Conservation (phyloP, 2,797 vertebrate species). For the Brachyrhaphis roseni region DNA sequence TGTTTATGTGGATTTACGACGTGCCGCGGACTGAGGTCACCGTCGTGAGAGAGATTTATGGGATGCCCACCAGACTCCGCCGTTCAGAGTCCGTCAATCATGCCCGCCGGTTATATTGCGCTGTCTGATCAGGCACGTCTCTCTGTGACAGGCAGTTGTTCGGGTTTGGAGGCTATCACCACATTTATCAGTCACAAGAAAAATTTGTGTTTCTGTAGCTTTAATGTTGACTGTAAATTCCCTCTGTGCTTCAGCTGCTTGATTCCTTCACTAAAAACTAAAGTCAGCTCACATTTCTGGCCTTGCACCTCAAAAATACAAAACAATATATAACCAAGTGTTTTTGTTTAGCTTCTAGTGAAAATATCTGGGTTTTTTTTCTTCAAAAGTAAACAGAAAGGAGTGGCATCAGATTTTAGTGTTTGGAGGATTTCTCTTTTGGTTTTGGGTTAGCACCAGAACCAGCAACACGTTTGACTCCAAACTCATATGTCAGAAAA, state of each 20-base stretch:
- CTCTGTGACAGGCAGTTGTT: constrained; percentile 29
- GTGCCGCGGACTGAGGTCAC: constrained; percentile 79
- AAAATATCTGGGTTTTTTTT: too few species aligned
- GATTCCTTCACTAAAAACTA: not conserved
- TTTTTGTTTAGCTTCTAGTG: too few species aligned
- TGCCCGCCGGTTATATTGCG: constrained; percentile 71
- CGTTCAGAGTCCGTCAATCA: constrained; percentile 79
- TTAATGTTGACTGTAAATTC: constrained; percentile 26
- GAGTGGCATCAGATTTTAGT: too few species aligned
- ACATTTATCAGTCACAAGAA: constrained; percentile 38
- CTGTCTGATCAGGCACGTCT: constrained; percentile 68
- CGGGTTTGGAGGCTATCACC: constrained; percentile 29
- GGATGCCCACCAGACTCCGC: constrained; percentile 75
- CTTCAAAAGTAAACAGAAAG: too few species aligned
- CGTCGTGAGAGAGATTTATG: constrained; percentile 81
- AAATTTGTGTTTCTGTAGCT: constrained; percentile 9
- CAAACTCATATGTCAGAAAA: too few species aligned
- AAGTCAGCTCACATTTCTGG: not conserved
- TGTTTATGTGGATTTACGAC: constrained; percentile 81
- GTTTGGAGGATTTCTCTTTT: too few species aligned
- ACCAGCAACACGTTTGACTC: too few species aligned
- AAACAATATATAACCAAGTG: too few species aligned
- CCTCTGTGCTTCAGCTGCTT: constrained; percentile 46
- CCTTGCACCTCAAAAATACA: not conserved
- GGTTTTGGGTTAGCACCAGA: too few species aligned